These are phyloP conservation scores for Antedon mediterranea DNA, from an alignment of 53 echinoderm and acorn worm species.

Conservation along the genomic window DNA sequence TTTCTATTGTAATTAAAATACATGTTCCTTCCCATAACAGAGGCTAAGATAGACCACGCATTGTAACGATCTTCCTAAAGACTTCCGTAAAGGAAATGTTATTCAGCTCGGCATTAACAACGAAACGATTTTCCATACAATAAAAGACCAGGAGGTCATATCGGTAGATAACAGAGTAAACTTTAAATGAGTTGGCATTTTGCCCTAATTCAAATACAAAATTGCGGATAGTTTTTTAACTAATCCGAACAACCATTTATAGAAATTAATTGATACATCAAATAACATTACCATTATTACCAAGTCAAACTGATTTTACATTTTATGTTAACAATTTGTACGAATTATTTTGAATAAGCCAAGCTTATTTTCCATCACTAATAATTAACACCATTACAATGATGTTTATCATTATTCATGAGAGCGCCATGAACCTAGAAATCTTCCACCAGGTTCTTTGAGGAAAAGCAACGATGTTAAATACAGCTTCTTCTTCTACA, in stretches of 20 bases:
- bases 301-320: no score
- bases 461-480: no score
- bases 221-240: not conserved
- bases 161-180: not conserved
- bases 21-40: not conserved
- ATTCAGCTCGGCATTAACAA: not conserved
- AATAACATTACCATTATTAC: no score
- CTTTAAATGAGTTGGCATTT: not conserved
- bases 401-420: no score
- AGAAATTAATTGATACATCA: not conserved
- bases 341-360: not conserved
- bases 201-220: not conserved
- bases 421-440: no score
- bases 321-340: no score
- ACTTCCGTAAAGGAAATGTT: not conserved
- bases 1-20: not conserved
- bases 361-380: not conserved
- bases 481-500: no score
- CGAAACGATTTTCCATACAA: conserved; percentile 1
- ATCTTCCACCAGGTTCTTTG: no score
- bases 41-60: not conserved
- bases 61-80: not conserved
- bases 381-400: not conserved
- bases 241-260: no score
- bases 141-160: not conserved